phyloP scores from a whole-genome alignment of 2,797 vertebrate genomes.

The Rousettus madagascariensis region DNA sequence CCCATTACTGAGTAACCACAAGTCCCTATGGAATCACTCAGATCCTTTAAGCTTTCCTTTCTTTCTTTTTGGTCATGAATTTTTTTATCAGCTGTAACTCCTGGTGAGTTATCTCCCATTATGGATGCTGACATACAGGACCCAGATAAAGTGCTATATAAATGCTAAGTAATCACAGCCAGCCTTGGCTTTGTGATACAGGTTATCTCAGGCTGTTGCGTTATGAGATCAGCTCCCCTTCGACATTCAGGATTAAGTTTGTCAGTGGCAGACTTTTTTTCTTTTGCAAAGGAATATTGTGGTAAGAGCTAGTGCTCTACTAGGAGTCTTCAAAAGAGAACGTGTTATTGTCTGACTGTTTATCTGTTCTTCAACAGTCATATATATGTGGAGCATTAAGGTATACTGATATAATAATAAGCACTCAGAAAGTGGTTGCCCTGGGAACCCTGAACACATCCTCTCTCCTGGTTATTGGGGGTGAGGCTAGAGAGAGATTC shows the following conservation, averaged over 20 bases:
- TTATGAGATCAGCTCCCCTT: conserved; percentile 10
- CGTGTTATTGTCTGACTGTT: not conserved
- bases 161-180: conserved; percentile 73
- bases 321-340: conserved; percentile 10
- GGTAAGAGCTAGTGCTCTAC: not conserved
- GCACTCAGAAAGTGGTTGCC: not conserved
- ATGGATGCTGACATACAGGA: conserved; percentile 70
- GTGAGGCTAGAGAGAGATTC: not conserved
- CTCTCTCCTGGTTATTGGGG: not conserved
- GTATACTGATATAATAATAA: not conserved
- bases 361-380: not conserved
- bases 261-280: not conserved
- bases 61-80: conserved; percentile 53
- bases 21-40: not conserved
- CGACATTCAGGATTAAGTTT: conserved; percentile 61
- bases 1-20: not conserved
- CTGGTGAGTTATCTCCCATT: conserved; percentile 76
- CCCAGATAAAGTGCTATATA: conserved; percentile 76
- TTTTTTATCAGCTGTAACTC: conserved; percentile 68
- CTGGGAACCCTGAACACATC: not conserved
- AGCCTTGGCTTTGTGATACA: conserved; percentile 50
- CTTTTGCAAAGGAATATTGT: not conserved
- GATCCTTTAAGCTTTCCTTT: conserved; percentile 19
- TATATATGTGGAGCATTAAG: not conserved
- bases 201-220: conserved; percentile 60